These are phyloP conservation scores for Eupsittula cactorum DNA, from an alignment of 2,113 vertebrate genomes.

Conservation along the genomic window DNA sequence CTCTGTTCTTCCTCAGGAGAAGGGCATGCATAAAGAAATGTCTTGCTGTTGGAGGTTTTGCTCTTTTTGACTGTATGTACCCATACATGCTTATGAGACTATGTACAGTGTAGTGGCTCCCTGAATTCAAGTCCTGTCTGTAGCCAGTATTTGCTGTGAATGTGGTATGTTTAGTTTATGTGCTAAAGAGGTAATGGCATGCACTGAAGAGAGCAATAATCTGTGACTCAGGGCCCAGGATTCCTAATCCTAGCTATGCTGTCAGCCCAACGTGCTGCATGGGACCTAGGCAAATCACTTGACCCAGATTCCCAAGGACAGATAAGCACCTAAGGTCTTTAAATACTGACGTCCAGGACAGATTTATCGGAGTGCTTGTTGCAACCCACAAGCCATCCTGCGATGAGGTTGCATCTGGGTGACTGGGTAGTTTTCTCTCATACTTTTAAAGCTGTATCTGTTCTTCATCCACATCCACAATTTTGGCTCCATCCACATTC, in stretches of 20 bases:
- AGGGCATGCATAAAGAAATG: neutral
- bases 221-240: neutral
- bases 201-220: neutral
- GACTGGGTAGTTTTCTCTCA: neutral
- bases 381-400: neutral
- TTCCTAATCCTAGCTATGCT: neutral
- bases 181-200: neutral
- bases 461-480: neutral
- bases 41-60: neutral
- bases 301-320: constrained; percentile 51
- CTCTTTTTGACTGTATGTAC: neutral
- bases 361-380: neutral
- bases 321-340: constrained; percentile 61
- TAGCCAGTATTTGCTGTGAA: neutral
- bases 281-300: constrained; percentile 31
- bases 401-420: neutral
- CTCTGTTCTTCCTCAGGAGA: neutral
- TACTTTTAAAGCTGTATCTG: neutral
- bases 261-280: neutral
- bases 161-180: neutral
- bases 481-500: neutral
- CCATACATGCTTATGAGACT: rapidly evolving
- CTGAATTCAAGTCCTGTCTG: neutral
- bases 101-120: neutral
- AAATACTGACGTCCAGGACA: constrained; percentile 41